Evolutionary conservation across 2,888 invertebrate species (phyloP), one percentile per base, ranked within the genome.

Genomic region (Deroplatys truncata): DNA sequence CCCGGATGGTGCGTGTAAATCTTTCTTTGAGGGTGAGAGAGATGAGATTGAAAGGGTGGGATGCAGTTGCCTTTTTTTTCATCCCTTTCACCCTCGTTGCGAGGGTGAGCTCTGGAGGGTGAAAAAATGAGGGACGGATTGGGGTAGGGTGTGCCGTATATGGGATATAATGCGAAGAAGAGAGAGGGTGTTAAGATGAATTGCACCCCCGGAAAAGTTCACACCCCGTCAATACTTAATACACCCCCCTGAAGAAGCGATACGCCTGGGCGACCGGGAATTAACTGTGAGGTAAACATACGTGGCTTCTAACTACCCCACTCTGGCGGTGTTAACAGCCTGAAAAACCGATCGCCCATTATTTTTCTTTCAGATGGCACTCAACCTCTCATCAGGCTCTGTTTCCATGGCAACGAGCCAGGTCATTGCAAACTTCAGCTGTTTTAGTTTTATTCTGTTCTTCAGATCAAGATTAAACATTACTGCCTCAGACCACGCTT

Each of bases 1-100:
- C 56, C 56, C 56, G 87, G 56, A 49, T 31, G 88, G 84, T 49
- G 82, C 89, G 90, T 90, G 90, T 90, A 90, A 90, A 90, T 90
- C 90, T 90, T 90, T 90, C 90, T 90, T 87, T 89, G 86, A 88
- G 88, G 90, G 90, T 83, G 89, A 89, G 89, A 89, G 83, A 89
- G 83, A 89, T 72, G 82, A 35, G 82, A 82, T 86, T 86, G 84
- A 89, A 84, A 82, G 72, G 83, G 29, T 84, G 29, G 84, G 28
- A n/a, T 84, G 29, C 84, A 84, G 56, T 72, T 35, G 85, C 85
- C 28, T 35, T 49, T 28, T 43, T 28, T 84, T 28, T 84, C 31
- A 35, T 35, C 43, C 85, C 85, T 85, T 84, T 31, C 84, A 29
- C 31, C 84, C 84, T 84, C 84, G 28, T 84, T 84, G 31, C 56